phyloP scores from a whole-genome alignment of 2,888 invertebrate genomes.

The Disparrhopalites patrizii region DNA sequence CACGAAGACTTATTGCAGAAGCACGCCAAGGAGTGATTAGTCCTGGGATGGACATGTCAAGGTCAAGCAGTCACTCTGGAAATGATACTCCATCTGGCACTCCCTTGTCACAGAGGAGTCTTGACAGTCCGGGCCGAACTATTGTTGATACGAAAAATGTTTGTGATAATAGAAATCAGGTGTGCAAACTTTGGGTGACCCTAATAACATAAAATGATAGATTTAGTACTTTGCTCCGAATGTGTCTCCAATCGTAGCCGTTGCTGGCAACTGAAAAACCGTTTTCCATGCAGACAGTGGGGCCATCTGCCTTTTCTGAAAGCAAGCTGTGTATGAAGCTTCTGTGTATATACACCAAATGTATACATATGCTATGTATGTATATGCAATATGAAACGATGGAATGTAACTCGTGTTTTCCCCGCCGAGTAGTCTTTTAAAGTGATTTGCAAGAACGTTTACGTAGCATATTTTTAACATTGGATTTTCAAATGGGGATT shows the following conservation, averaged over 20 bases:
- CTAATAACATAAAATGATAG: not conserved
- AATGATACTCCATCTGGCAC: conserved; percentile 39
- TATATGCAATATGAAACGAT: too few relatives aligned
- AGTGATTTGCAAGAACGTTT: too few relatives aligned
- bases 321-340: not conserved
- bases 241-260: too few relatives aligned
- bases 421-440: too few relatives aligned
- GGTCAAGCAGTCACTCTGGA: conserved; percentile 45
- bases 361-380: too few relatives aligned
- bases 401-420: too few relatives aligned
- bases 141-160: conserved; percentile 35
- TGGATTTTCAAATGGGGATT: not conserved
- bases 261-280: too few relatives aligned
- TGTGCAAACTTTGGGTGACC: too few relatives aligned
- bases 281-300: not conserved
- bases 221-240: not conserved
- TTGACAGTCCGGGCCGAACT: conserved; percentile 42
- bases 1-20: conserved; percentile 82
- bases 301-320: too few relatives aligned
- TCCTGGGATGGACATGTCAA: conserved; percentile 49
- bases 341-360: not conserved
- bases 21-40: conserved; percentile 63
- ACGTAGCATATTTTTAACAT: too few relatives aligned
- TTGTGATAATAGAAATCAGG: conserved; percentile 47
- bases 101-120: conserved; percentile 38